Base-by-base conservation (phyloP, 2,888 invertebrate genomes). In the Phaonia tiefii region DNA sequence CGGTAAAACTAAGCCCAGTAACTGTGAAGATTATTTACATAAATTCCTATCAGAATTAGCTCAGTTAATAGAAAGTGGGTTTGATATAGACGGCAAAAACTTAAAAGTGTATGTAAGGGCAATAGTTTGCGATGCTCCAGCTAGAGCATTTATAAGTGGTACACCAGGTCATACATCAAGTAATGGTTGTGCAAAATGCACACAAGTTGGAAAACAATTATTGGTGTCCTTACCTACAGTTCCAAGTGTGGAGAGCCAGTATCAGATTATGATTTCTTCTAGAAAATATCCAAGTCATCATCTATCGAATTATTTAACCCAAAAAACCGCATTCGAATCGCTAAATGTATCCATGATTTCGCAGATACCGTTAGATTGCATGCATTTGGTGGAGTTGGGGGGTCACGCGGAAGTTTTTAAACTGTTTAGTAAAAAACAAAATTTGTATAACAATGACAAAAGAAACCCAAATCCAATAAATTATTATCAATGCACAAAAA, bases 371-470 rank as follows among this genome's bases (percentile, higher is more conserved):
- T 20, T 67, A 26, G 67, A 67, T 67, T 37, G 26, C 26, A 67
- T 67, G 49, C 67, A 67, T 2, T 20, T 73, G 26, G 46, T 73
- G 13, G 73, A 73, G 8, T 65, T 73, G n/a, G 37, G 73, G 73
- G 11, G 73, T 65, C 25, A 73, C 56, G 22, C 63, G 60, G 20
- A 60, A 60, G 39, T 39, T 60, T 39, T 60, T 63, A 22, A 20
- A 56, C 17, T 25, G 65, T 11, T 51, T 73, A 65, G 56, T 65
- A 15, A 65, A 65, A 44, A 73, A 73, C 15, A 65, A 73, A 65
- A 39, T 3, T 54, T 31, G 25, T 54, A 65, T 65, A 37, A 10
- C 54, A 65, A 22, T 51, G 20, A 31, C 73, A 42, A 56, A n/a
- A n/a, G n/a, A 46, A 65, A 65, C 54, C 56, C 31, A 56, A 56